Evolutionary conservation across 2,797 vertebrate species (phyloP).

Genomic region (Sciurus carolinensis): DNA sequence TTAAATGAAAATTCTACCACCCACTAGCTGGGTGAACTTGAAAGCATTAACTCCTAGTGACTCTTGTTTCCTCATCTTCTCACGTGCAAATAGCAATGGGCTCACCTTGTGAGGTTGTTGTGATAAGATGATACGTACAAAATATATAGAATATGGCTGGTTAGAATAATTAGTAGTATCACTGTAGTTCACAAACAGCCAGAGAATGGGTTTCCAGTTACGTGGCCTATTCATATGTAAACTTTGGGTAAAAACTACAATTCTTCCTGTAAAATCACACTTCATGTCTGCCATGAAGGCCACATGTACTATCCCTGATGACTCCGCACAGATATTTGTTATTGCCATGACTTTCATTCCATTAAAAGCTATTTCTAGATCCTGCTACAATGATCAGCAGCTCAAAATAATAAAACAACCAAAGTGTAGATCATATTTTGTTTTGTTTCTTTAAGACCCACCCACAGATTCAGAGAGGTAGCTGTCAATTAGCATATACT

Average conservation of each 20-base stretch:
- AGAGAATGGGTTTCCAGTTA: neutral
- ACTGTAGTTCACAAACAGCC: neutral
- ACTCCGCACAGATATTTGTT: neutral
- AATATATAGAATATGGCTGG: neutral
- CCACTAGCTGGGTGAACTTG: neutral
- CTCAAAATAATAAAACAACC: constrained; percentile 26
- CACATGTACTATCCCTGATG: neutral
- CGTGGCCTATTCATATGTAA: neutral
- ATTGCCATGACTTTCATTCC: neutral
- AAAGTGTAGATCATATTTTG: neutral
- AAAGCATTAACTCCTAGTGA: neutral
- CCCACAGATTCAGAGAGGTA: neutral
- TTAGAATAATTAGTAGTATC: neutral
- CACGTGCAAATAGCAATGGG: neutral
- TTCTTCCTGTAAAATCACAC: neutral
- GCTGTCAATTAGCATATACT: neutral
- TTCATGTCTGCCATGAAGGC: neutral
- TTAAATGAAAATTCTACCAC: neutral
- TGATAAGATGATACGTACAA: neutral
- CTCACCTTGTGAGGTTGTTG: neutral
- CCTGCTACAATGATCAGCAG: neutral
- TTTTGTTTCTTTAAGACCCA: neutral
- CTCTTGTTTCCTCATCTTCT: neutral
- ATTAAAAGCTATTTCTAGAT: neutral
- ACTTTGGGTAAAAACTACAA: neutral